Percentiles rank a stretch among this genome's conserved stretches.
These are phyloP conservation scores for Melipona beecheii DNA, from an alignment of 2,888 invertebrate genomes.

Conservation along the genomic window DNA sequence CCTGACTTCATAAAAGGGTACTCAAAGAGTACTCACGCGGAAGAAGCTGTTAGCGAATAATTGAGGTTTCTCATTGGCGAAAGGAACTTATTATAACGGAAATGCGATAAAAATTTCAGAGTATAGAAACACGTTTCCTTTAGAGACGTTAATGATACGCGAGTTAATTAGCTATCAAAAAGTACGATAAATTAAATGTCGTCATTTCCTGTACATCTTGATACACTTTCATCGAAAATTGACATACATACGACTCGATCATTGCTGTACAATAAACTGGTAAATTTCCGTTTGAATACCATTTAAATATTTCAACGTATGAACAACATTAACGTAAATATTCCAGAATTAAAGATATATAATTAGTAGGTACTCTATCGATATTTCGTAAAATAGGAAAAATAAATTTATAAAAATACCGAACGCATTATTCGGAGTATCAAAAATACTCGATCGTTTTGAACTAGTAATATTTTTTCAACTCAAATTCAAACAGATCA, in stretches of 20 bases:
- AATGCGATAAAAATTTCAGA: slow-evolving; percentile 23
- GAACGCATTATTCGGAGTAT: too few species aligned
- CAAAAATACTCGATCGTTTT: too few species aligned
- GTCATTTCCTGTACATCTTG: neutral
- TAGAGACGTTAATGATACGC: slow-evolving; percentile 23
- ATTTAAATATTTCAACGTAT: neutral
- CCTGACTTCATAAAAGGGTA: neutral
- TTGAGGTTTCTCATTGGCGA: slow-evolving; percentile 26
- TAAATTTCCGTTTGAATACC: neutral
- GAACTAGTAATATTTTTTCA: too few species aligned
- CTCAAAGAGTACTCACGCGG: neutral
- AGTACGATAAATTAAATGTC: slow-evolving; percentile 32
- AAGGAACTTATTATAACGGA: slow-evolving; percentile 14
- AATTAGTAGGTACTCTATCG: too few species aligned
- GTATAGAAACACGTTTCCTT: slow-evolving; percentile 16
- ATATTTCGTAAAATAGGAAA: too few species aligned
- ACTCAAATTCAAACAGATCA: too few species aligned
- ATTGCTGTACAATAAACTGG: neutral
- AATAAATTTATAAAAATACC: too few species aligned
- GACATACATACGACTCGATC: neutral
- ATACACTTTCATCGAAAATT: slow-evolving; percentile 24
- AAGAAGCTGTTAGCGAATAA: slow-evolving; percentile 16
- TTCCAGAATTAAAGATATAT: too few species aligned
- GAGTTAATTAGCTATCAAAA: slow-evolving; percentile 60
- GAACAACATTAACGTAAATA: too few species aligned